Evolutionary conservation across 2,797 vertebrate species (phyloP), one percentile per base, ranked within the genome.

Genomic region (Tenualosa thibaudeaui): DNA sequence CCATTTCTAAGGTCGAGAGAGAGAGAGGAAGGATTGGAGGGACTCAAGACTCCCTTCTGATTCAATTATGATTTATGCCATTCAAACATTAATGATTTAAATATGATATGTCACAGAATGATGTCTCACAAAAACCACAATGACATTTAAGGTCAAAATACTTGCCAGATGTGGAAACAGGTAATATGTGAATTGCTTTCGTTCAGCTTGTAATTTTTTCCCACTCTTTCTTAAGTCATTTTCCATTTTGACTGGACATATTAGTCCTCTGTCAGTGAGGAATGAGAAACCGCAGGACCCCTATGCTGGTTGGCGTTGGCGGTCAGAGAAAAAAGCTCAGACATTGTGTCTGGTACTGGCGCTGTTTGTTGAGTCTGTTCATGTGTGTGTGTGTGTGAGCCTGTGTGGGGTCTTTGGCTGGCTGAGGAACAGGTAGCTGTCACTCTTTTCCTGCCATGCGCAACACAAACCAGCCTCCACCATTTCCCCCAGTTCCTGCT

Each of bases 1-100:
- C 92, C 84, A 75, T 93, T 94, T 92, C 92, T 82, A 81, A 89
- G 85, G 87, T 89, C 86, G 86, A 90, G 91, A 94, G 88, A 91
- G 91, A 89, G 91, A 91, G 84, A 87, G 88, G 68, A 75, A 17
- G 31, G 68, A 75, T 75, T 75, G 68, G 31, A 75, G 68, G 37
- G 37, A 75, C 62, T 26, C 37, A 17, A 75, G 68, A 19, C 68
- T 75, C 37, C 37, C 43, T 40, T 75, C 68, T 75, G 68, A 75
- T 75, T 75, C 68, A 43, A 37, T 75, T 75, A 75, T 37, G 15
- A 75, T 75, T 75, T 43, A 43, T 75, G 68, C 68, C 13, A 75
- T 75, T 75, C 3, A 71, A 37, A 71, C 65, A 15, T 71, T 71
- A 15, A 71, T 71, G 65, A 13, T 31, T 71, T 37, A 31, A 71